Conservation (phyloP, 2,113 vertebrate species). For the Stomatorhinus ivindoensis region DNA sequence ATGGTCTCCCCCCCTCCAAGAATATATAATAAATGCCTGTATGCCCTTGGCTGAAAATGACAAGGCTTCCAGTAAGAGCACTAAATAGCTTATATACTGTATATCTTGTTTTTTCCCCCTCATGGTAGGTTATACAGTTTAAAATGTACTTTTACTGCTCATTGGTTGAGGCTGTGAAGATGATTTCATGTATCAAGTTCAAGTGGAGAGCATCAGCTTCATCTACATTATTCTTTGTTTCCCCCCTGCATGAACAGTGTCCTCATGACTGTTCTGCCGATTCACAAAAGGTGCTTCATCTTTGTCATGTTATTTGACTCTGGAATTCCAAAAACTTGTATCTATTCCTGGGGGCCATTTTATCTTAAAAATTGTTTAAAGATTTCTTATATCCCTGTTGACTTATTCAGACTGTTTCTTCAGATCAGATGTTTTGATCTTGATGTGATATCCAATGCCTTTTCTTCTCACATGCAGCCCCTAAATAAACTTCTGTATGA, state of each 20-base stretch:
- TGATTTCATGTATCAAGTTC: not conserved
- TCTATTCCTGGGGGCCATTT: not conserved
- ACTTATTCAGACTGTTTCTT: not conserved
- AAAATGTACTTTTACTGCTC: not conserved
- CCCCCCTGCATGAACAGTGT: not conserved
- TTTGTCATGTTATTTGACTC: not conserved
- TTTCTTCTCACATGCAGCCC: not conserved
- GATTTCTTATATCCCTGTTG: not conserved
- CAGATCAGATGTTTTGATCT: slow-evolving; percentile 7
- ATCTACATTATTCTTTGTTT: not conserved
- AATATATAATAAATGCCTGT: not conserved
- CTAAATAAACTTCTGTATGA: slow-evolving; percentile 22
- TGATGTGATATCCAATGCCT: not conserved
- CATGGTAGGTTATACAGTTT: not conserved
- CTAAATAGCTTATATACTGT: not conserved
- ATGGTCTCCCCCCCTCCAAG: not conserved
- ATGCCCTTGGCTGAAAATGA: not conserved
- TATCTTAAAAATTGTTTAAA: not conserved
- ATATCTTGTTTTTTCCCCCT: not conserved
- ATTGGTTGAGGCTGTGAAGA: not conserved
- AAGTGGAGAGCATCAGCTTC: not conserved
- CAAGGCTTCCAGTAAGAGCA: not conserved
- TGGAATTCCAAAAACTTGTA: not conserved
- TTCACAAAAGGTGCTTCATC: not conserved
- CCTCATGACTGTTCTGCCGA: not conserved